These are phyloP conservation scores for Diacarnus erythraeanus DNA, from an alignment of 37 sponge, comb jelly and placozoan genomes.

Conservation along the genomic window DNA sequence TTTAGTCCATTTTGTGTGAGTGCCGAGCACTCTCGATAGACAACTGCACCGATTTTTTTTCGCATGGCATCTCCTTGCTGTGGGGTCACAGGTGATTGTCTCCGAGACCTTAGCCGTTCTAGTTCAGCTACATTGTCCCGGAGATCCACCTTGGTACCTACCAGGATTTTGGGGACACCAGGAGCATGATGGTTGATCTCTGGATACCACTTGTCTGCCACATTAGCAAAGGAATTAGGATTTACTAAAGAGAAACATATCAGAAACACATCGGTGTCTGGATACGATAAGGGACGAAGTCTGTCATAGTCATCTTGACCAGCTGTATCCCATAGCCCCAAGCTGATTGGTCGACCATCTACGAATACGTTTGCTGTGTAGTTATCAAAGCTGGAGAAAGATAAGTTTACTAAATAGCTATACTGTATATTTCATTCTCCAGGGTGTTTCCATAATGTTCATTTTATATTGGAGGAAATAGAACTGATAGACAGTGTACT, in stretches of 20 bases:
- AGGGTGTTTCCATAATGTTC: too few relatives aligned
- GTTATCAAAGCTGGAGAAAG: slow-evolving; percentile 81
- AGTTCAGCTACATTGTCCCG: slow-evolving; percentile 70
- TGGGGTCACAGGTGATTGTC: slow-evolving; percentile 50
- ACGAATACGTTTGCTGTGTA: slow-evolving; percentile 93
- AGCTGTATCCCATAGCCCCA: slow-evolving; percentile 95
- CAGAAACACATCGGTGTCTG: slow-evolving; percentile 88
- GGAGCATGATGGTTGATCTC: slow-evolving; percentile 87
- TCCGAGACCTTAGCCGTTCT: slow-evolving; percentile 60
- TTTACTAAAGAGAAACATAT: slow-evolving; percentile 85
- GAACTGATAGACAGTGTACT: too few relatives aligned
- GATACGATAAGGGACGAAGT: slow-evolving; percentile 88
- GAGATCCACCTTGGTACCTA: slow-evolving; percentile 88
- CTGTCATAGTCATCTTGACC: slow-evolving; percentile 94
- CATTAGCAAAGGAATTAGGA: slow-evolving; percentile 80
- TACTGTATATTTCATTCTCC: too few relatives aligned
- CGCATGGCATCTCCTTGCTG: slow-evolving; percentile 78
- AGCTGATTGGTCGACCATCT: slow-evolving; percentile 77
- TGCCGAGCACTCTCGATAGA: slow-evolving; percentile 87
- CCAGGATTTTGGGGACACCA: slow-evolving; percentile 85
- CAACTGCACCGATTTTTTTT: slow-evolving; percentile 73
- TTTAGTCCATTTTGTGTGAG: slow-evolving; percentile 88
- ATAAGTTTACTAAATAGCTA: too few relatives aligned
- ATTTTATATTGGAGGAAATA: too few relatives aligned
- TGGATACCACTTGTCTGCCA: slow-evolving; percentile 84